These are phyloP conservation scores for Ophion ellenae DNA, from an alignment of 2,888 invertebrate genomes.

Conservation along the genomic window DNA sequence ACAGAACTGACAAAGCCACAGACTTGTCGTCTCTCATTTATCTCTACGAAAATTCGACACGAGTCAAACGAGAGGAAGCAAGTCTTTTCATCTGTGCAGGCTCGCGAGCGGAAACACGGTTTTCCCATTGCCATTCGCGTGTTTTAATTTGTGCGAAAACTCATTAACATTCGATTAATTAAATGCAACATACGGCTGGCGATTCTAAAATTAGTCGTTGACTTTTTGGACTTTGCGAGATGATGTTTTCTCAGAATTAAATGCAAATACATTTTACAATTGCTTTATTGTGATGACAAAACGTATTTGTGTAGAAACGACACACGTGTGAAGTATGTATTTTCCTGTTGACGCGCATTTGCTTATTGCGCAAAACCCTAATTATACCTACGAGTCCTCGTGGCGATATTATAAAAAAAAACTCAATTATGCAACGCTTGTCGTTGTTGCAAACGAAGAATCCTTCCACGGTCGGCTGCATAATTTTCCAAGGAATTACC, in stretches of 20 bases:
- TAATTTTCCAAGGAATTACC: background rate
- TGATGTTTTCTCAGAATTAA: conserved; percentile 6
- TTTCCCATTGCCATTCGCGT: conserved; percentile 12
- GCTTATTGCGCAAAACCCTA: conserved; percentile 23
- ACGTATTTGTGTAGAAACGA: conserved; percentile 6
- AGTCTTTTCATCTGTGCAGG: conserved; percentile 40
- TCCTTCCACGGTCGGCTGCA: background rate
- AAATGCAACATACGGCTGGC: background rate
- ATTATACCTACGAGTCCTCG: conserved; percentile 41
- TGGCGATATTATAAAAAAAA: conserved; percentile 25
- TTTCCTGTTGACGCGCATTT: background rate
- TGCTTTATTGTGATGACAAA: background rate
- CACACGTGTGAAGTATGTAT: conserved; percentile 19
- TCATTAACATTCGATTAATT: background rate
- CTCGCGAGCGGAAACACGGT: background rate
- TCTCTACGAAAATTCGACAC: conserved; percentile 20
- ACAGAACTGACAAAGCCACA: conserved; percentile 38
- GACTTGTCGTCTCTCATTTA: conserved; percentile 4
- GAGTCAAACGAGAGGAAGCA: conserved; percentile 29
- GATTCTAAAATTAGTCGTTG: background rate
- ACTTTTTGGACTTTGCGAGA: background rate
- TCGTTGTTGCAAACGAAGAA: conserved; percentile 12
- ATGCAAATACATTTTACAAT: conserved; percentile 34
- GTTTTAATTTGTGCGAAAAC: conserved; percentile 23
- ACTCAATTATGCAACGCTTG: conserved; percentile 23